Base-by-base conservation (phyloP, 2,113 vertebrate species). In the Atlantisia rogersi region DNA sequence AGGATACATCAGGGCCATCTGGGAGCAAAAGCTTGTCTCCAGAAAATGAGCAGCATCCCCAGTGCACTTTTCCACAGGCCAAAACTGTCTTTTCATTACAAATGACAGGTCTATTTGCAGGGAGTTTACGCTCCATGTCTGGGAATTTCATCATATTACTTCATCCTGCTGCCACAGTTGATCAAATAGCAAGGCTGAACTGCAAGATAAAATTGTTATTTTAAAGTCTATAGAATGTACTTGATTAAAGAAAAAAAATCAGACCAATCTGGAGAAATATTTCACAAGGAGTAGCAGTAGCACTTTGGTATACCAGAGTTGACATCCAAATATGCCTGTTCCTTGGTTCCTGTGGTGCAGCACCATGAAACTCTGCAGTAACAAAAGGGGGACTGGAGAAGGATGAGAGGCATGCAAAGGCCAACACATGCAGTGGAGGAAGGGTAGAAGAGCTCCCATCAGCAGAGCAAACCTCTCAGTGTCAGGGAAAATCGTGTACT, bases 351-450 rank as follows among this genome's bases (percentile, higher is more conserved):
- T 46, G 35, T 48, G 64, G 20, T 74, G 46, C 69, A 77, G 63
- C 50, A 35, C 10, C 10, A 12, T 15, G 35, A 59, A 82, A 60
- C 29, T 37, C 62, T 56, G 53, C 32, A 48, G 71, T 8, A 65
- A 35, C 16, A 37, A 15, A 82, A 65, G 11, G 5, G 21, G 13
- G 24, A 44, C 11, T 0, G 2, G 39, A 42, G 44, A 37, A 50
- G 56, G 31, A 26, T 0, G 0, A 75, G 82, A 60, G 21, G 31
- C 17, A 20, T 7, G 9, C 62, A 52, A 42, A 56, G 35, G 35
- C 39, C 56, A 42, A 20, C 0, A 4, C 37, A 29, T 25, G 6
- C 35, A 44, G 31, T 19, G 37, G 7, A 63, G 10, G 22, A 52
- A 26, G 53, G 37, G 22, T 13, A 44, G 37, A 63, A 82, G 14